phyloP scores from a whole-genome alignment of 1,140 invertebrate species.

The Condylostylus longicornis region DNA sequence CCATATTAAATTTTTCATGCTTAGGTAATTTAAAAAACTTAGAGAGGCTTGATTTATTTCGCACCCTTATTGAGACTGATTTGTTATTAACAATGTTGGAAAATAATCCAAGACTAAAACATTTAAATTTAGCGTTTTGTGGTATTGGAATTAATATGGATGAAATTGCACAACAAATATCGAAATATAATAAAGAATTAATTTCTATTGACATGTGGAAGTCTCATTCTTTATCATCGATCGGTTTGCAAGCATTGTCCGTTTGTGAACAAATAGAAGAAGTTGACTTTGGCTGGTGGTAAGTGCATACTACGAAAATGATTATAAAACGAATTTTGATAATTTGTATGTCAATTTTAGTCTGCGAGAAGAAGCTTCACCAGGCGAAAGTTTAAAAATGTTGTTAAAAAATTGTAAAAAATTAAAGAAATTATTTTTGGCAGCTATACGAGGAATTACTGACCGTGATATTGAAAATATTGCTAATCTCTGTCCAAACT shows the following conservation, averaged over 20 bases:
- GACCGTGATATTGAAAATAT: slow-evolving; percentile 60
- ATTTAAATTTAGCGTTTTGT: slow-evolving; percentile 36
- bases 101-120: slow-evolving; percentile 48
- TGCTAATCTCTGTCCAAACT: slow-evolving; percentile 41
- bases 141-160: slow-evolving; percentile 47
- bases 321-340: too few relatives aligned
- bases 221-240: slow-evolving; percentile 51
- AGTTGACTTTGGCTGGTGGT: slow-evolving; percentile 84
- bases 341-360: slow-evolving; percentile 24
- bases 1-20: slow-evolving; percentile 42
- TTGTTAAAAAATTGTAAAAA: slow-evolving; percentile 41
- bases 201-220: slow-evolving; percentile 77
- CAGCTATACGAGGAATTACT: slow-evolving; percentile 57
- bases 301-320: too few relatives aligned
- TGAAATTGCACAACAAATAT: slow-evolving; percentile 47
- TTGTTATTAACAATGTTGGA: slow-evolving; percentile 47
- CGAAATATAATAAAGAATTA: slow-evolving; percentile 46
- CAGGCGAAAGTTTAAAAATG: slow-evolving; percentile 37
- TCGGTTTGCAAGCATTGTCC: slow-evolving; percentile 50
- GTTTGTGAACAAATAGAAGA: slow-evolving; percentile 58
- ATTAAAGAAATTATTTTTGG: slow-evolving; percentile 60
- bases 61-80: slow-evolving; percentile 47
- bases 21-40: slow-evolving; percentile 47
- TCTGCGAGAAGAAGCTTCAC: slow-evolving; percentile 35
- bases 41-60: slow-evolving; percentile 60